Evolutionary conservation across 2,797 vertebrate species (phyloP), one percentile per base, ranked within the genome.

Genomic region (Tamandua tetradactyla): DNA sequence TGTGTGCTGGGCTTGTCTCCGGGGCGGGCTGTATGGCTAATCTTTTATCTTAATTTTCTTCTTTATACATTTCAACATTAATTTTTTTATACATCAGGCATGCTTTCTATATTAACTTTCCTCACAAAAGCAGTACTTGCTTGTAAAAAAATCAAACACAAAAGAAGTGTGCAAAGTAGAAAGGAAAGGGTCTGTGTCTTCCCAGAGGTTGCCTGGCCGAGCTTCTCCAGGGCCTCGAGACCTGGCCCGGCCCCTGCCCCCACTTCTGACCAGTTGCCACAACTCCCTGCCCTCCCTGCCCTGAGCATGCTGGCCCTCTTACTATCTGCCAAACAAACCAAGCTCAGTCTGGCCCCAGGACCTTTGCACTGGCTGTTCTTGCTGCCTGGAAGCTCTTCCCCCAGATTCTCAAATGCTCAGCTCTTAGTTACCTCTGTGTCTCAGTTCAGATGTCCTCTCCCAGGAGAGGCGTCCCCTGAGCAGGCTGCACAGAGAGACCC

Each of bases 41-140:
- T 91, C 87, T 92, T 95, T 35, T 55, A 78, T 96, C 95, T 93
- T 91, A 87, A 85, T 93, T 95, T 91, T 93, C 75, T 78, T 94
- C 79, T 94, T 91, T 95, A 87, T 78, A 83, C 57, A 55, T 79
- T 93, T 93, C 76, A 78, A 89, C 92, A 87, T 95, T 92, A 92
- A 72, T 69, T 61, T 40, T 95, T 90, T 80, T 81, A 69, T 84
- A 40, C 13, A 74, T 72, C 85, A 78, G 71, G 74, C 42, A 59
- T 85, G 13, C 78, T 94, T 94, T 93, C 92, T 87, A 89, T 89
- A 93, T 95, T 92, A 95, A 62, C 85, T 81, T 93, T 96, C 75
- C 80, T 95, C 93, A 89, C 75, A 62, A 76, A 87, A 89, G 37
- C 62, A 91, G 62, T 93, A 68, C 52, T 55, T 62, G 40, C 87